Conservation (phyloP, 2,797 vertebrate genomes). For the Somateria mollissima region DNA sequence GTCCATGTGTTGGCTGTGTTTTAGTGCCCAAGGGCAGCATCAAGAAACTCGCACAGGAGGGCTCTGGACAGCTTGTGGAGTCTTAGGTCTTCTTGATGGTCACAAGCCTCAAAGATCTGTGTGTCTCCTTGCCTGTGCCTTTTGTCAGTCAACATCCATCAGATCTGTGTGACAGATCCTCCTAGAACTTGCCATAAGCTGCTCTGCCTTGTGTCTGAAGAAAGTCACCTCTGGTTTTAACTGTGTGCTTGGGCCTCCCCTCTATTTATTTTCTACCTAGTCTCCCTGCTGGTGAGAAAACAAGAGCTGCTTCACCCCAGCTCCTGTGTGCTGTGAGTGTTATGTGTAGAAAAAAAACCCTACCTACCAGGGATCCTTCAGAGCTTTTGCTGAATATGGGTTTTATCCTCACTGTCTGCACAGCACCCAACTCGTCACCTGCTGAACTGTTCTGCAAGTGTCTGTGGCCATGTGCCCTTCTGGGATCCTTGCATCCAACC, state of each 20-base stretch:
- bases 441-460: background rate
- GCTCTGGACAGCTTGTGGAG: background rate
- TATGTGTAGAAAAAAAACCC: background rate
- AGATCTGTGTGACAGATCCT: background rate
- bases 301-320: background rate
- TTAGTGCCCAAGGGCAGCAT: background rate
- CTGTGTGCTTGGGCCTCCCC: background rate
- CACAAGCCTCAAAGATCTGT: background rate
- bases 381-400: background rate
- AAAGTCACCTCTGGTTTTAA: background rate
- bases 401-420: background rate
- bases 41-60: background rate
- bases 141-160: background rate
- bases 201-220: background rate
- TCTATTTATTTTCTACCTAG: background rate
- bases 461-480: background rate
- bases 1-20: background rate
- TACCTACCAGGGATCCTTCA: background rate
- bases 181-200: background rate
- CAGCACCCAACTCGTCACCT: background rate
- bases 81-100: accelerated
- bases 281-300: background rate
- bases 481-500: accelerated
- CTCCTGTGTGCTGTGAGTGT: background rate
- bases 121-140: background rate